Base-by-base conservation (phyloP, 2,888 invertebrate species). In the Pseudoips prasinana region DNA sequence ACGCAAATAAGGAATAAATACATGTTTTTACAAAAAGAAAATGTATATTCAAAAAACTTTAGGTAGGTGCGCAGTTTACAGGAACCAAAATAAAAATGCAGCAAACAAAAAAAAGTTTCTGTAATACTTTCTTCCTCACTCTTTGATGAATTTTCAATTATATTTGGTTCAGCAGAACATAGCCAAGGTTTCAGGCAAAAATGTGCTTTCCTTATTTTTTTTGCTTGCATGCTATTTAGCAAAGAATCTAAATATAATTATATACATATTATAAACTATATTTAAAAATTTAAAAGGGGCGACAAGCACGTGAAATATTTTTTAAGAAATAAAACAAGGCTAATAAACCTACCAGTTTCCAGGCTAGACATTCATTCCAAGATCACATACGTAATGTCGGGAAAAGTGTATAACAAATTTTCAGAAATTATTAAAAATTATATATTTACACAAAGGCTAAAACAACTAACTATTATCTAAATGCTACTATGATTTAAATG, bases 111-210 rank as follows among this genome's bases (percentile, higher is more conserved):
- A 9, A 5, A 20, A n/a, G 20, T 20, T 20, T 20, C 20, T n/a
- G 7, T 7, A 20, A 20, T 14, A 3, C 5, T 20, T 25, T 25
- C 32, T 11, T 24, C 25, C n/a, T 33, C 33, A 8, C 33, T 33
- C 7, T 35, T 29, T 24, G 35, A 29, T 9, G 35, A 35, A 35
- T 10, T 10, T 29, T 35, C 35, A n/a, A 7, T 10, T 19, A 19
- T 10, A 29, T 35, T 35, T 8, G 35, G 24, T 23, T 34, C 29
- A 9, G 34, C 34, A 34, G 34, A 35, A 29, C 29, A 35, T 29
- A 25, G 24, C 25, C 25, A 35, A 18, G 14, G 35, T 29, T 35
- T 35, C 35, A 8, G 35, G 35, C 22, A 35, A 24, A 35, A 35
- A 29, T 24, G 29, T 25, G 1, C 5, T 8, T n/a, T 3, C 8